A percentile compares a stretch with the other conserved stretches of the same genome.
These are phyloP conservation scores for Drosophila mercatorum DNA, from an alignment of 2,888 invertebrate genomes.

Conservation along the genomic window DNA sequence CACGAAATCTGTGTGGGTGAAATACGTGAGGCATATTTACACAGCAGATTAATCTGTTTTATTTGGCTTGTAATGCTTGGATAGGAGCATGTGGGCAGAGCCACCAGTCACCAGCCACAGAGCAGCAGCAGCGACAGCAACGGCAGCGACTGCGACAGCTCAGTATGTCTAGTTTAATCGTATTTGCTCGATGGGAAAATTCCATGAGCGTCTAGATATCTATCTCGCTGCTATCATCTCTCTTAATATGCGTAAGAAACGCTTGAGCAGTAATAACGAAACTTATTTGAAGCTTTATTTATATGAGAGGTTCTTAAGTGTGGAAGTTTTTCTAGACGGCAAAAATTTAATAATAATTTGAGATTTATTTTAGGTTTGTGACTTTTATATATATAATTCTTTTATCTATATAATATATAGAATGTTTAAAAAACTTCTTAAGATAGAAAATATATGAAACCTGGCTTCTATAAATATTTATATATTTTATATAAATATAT, in stretches of 20 bases:
- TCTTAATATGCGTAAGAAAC: not conserved
- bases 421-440: too few species aligned
- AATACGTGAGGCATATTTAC: constrained; percentile 62
- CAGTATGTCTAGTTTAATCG: constrained; percentile 15
- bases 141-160: not conserved
- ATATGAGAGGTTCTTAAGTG: too few species aligned
- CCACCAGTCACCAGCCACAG: not conserved
- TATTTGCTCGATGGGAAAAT: constrained; percentile 1
- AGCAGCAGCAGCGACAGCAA: not conserved
- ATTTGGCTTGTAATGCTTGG: constrained; percentile 21
- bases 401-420: too few species aligned
- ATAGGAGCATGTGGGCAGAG: constrained; percentile 25
- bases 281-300: not conserved
- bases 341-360: not conserved
- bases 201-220: not conserved
- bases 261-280: not conserved
- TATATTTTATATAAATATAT: too few species aligned
- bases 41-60: constrained; percentile 64
- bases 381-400: not conserved
- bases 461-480: too few species aligned
- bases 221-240: constrained; percentile 4
- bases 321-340: not conserved
- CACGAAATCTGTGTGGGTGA: constrained; percentile 38
- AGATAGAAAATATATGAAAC: too few species aligned
- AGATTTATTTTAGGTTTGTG: not conserved